Conservation (phyloP, 2,888 invertebrate genomes). For the Patella caerulea region DNA sequence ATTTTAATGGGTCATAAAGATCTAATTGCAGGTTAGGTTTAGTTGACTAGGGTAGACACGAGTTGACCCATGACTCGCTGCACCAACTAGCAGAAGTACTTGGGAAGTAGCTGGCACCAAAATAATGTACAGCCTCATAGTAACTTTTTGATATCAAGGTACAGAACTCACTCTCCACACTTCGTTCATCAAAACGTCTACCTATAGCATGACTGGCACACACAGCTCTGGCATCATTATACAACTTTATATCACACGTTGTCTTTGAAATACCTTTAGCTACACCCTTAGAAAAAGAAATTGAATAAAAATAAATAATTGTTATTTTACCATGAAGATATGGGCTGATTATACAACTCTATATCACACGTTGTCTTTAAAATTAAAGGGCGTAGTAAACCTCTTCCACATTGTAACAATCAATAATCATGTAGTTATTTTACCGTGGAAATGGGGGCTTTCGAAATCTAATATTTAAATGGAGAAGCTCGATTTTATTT, state of each 20-base stretch:
- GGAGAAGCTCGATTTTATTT: too few relatives aligned
- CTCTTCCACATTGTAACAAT: too few relatives aligned
- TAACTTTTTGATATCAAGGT: conserved; percentile 3
- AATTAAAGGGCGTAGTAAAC: too few relatives aligned
- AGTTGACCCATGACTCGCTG: conserved; percentile 14
- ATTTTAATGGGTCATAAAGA: too few relatives aligned
- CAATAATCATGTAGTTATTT: too few relatives aligned
- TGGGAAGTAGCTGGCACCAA: conserved; percentile 11
- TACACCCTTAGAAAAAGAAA: neutral
- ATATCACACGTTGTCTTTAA: conserved; percentile 9
- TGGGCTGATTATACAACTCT: neutral
- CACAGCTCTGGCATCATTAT: neutral
- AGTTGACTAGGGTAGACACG: conserved; percentile 12
- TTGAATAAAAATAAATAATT: too few relatives aligned
- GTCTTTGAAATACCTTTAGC: neutral
- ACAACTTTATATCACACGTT: conserved; percentile 15
- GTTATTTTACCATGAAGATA: neutral
- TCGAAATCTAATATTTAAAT: too few relatives aligned
- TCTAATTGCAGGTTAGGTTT: too few relatives aligned
- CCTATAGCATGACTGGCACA: conserved; percentile 8
- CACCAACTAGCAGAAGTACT: conserved; percentile 1
- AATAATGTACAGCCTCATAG: conserved; percentile 14
- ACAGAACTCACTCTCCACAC: conserved; percentile 13
- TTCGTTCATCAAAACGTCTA: neutral
- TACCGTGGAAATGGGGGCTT: too few relatives aligned